Percentiles rank a stretch among this genome's conserved stretches.
Evolutionary conservation across 2,113 vertebrate species (phyloP).

Genomic region (Micronycteris hirsuta): DNA sequence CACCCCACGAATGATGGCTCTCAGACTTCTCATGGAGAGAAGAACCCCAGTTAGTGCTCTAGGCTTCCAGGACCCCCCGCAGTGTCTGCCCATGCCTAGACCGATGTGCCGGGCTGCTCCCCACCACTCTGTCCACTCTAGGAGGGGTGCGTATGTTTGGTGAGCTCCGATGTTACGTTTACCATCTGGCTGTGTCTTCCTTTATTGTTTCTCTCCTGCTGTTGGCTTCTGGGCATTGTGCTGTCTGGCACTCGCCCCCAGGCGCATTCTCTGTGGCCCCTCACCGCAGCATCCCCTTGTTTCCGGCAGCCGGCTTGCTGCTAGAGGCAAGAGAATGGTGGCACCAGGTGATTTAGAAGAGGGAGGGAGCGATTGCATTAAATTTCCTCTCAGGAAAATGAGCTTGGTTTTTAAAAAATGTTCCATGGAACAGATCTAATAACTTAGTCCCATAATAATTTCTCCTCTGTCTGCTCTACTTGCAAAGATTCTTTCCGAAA

Average conservation of each 20-base stretch:
- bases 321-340: neutral
- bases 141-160: neutral
- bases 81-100: neutral
- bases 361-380: neutral
- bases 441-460: constrained; percentile 34
- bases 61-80: neutral
- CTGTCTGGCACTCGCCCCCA: neutral
- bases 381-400: constrained; percentile 7
- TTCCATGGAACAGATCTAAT: constrained; percentile 17
- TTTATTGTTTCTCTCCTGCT: neutral
- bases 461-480: constrained; percentile 48
- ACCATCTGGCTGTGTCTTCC: neutral
- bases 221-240: neutral
- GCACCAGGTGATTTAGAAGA: neutral
- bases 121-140: neutral
- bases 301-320: neutral
- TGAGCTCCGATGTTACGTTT: neutral
- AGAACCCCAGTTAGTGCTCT: neutral
- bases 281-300: neutral
- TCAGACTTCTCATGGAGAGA: neutral
- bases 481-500: constrained; percentile 30
- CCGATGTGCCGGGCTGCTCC: neutral
- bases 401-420: neutral
- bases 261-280: neutral
- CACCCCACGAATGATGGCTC: neutral